Conservation (phyloP, 2,888 invertebrate species). For the Trachelus iudaicus region DNA sequence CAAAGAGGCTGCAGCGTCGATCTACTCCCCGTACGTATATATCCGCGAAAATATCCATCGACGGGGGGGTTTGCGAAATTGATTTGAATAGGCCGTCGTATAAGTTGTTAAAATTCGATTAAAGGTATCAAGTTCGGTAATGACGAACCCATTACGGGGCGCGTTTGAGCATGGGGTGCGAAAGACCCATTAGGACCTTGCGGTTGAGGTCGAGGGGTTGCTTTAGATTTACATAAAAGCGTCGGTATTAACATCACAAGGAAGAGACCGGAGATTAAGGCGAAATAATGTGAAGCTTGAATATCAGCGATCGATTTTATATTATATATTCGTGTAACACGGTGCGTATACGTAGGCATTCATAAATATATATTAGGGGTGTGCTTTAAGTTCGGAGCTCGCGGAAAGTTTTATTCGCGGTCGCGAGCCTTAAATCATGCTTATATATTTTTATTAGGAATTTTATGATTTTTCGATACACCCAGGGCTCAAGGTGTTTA, state of each 20-base stretch:
- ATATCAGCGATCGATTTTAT: not conserved
- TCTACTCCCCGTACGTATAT: not conserved
- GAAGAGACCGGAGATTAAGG: not conserved
- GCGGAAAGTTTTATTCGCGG: not conserved
- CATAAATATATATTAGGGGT: not conserved
- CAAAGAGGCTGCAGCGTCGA: not conserved
- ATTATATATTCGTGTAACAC: not conserved
- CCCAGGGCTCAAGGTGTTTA: not conserved
- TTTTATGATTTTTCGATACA: not conserved
- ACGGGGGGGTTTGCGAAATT: not conserved
- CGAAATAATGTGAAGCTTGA: not conserved
- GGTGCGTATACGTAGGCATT: fast-evolving
- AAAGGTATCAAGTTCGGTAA: conserved; percentile 42
- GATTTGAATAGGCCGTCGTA: conserved; percentile 36
- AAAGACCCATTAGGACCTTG: not conserved
- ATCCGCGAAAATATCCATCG: not conserved
- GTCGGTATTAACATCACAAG: not conserved
- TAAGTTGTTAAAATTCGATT: conserved; percentile 47
- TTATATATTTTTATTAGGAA: not conserved
- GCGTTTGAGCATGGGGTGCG: not conserved
- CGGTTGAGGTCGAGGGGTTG: not conserved
- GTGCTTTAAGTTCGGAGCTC: not conserved
- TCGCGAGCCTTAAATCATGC: not conserved
- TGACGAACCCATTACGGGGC: conserved; percentile 37
- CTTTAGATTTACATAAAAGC: not conserved